Evolutionary conservation across 2,888 invertebrate species (phyloP).

Genomic region (Caenorhabditis sp.): DNA sequence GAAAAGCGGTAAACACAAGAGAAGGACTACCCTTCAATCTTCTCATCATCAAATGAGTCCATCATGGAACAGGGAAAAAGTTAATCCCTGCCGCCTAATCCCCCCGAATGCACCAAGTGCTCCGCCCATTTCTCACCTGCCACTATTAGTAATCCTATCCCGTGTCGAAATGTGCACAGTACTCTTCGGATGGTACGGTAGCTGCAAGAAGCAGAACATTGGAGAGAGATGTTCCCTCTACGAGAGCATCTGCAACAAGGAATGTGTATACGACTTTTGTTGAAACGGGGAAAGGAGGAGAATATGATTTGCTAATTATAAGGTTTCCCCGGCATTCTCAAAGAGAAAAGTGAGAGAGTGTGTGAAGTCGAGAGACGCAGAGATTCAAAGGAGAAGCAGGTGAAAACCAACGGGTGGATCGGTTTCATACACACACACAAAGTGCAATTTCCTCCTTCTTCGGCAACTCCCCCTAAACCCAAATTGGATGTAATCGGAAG

Average conservation of each 20-base stretch:
- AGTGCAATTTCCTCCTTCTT: constrained; percentile 49
- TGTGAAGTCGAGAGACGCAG: constrained; percentile 12
- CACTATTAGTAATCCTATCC: constrained; percentile 14
- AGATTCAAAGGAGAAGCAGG: constrained; percentile 4
- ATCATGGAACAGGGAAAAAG: constrained; percentile 7
- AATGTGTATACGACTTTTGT: not conserved
- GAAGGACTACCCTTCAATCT: not conserved
- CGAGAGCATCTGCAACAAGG: constrained; percentile 41
- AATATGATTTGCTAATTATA: constrained; percentile 49
- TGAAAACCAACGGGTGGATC: constrained; percentile 24
- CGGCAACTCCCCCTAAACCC: constrained; percentile 11
- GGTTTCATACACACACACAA: constrained; percentile 39
- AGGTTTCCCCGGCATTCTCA: constrained; percentile 32
- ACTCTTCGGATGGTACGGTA: constrained; percentile 60
- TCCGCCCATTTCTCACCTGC: constrained; percentile 17
- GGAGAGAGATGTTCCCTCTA: constrained; percentile 20
- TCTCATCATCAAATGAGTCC: not conserved
- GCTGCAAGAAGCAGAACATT: constrained; percentile 66
- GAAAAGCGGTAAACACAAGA: too few species aligned
- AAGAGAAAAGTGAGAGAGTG: not conserved
- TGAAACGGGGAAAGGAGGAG: constrained; percentile 2
- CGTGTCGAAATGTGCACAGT: constrained; percentile 49
- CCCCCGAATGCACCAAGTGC: not conserved
- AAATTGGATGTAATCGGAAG: constrained; percentile 62
- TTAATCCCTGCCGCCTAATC: constrained; percentile 11